Base-by-base conservation (phyloP, 2,888 invertebrate species). In the Sphaerophoria rueppellii region DNA sequence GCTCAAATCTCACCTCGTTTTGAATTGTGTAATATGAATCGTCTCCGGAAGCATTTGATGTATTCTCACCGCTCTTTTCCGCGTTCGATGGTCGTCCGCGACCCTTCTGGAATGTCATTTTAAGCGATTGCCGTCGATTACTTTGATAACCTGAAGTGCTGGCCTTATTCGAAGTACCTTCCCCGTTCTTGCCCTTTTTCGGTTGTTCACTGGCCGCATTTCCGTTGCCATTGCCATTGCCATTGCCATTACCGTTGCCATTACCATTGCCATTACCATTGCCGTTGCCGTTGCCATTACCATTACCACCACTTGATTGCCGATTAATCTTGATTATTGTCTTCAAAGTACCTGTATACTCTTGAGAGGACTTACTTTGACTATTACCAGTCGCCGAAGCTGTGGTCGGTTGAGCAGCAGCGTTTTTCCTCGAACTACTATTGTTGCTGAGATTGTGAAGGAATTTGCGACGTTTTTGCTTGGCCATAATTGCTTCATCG, bases 311-410 rank as follows among this genome's bases (percentile, higher is more conserved):
- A 70, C 80, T 50, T 67, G 87, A 70, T 87, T 88, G 89, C 32
- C 95, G 93, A 90, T 94, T 95, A 87, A 96, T 92, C 91, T 96
- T 96, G 88, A 97, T 97, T 88, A 97, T 95, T 88, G 96, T 96
- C 90, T 96, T 97, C 87, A 97, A 90, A 0, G 96, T 96, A 50
- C 97, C 97, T 3, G 96, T 96, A 89, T 95, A 96, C 88, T 94
- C 94, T 46, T 88, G 89, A 78, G 88, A 87, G 80, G 87, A 87
- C 81, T 89, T 88, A 57, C 87, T 86, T 74, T 58, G 86, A 69
- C 54, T 87, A 86, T 86, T 82, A 74, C 86, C 71, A 65, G 79
- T 58, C 58, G 77, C 58, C 55, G 78, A 43, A 61, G 65, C 80
- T 14, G 65, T 9, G 0, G 43, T 24, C 24, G 24, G 24, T 24